Percentiles rank a stretch among this genome's conserved stretches.
Conservation (phyloP, 1,140 invertebrate species). For the Ceratina australensis region DNA sequence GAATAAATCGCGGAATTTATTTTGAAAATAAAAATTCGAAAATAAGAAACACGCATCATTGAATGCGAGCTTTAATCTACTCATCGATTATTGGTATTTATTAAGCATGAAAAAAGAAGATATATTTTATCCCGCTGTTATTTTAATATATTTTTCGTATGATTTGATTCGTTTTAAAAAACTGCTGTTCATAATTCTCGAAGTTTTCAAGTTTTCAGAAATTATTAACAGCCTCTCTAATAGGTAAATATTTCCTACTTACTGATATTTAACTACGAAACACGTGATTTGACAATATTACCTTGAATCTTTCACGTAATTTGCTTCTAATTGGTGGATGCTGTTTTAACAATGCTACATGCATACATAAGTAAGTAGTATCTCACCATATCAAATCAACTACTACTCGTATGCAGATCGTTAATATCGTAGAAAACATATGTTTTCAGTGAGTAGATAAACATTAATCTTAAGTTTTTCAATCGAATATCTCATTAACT, state of each 20-base stretch:
- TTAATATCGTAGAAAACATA: neutral
- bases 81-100: neutral
- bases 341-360: slow-evolving; percentile 2
- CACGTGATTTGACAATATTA: slow-evolving; percentile 5
- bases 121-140: neutral
- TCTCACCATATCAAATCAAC: neutral
- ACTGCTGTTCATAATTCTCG: neutral
- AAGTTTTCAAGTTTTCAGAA: neutral
- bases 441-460: neutral
- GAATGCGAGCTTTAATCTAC: neutral
- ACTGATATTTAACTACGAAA: too few relatives aligned
- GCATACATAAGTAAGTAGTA: slow-evolving; percentile 8
- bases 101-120: neutral
- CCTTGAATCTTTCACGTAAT: neutral
- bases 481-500: neutral
- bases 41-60: neutral
- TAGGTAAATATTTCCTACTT: neutral
- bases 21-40: neutral
- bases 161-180: neutral
- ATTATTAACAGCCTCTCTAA: too few relatives aligned
- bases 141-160: too few relatives aligned
- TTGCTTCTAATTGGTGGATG: neutral
- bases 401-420: neutral
- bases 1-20: neutral
- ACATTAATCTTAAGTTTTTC: neutral